Conservation (phyloP, 2,888 invertebrate genomes). For the Dorcus parallelipipedus region DNA sequence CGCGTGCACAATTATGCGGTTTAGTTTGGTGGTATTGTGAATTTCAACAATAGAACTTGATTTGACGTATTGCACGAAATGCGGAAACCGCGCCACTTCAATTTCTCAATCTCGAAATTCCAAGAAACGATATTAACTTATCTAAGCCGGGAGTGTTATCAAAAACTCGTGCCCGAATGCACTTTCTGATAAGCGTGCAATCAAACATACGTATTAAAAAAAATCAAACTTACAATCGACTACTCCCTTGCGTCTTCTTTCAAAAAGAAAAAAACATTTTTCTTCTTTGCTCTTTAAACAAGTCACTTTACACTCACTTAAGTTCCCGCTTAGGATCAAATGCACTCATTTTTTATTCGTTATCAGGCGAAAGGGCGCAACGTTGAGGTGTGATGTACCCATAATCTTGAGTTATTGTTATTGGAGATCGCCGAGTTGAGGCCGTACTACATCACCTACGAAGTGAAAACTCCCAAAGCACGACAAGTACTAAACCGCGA, state of each 20-base stretch:
- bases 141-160: too few relatives aligned
- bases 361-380: neutral
- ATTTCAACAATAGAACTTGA: too few relatives aligned
- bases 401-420: neutral
- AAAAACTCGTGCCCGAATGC: too few relatives aligned
- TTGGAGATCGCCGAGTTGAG: neutral
- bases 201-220: too few relatives aligned
- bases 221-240: too few relatives aligned
- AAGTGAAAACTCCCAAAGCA: slow-evolving; percentile 25
- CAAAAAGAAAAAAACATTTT: too few relatives aligned
- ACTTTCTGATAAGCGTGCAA: too few relatives aligned
- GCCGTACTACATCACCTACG: slow-evolving; percentile 4
- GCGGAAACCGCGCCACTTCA: too few relatives aligned
- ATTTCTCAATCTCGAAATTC: too few relatives aligned
- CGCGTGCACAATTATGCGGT: slow-evolving; percentile 15
- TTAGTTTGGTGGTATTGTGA: neutral
- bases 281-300: neutral
- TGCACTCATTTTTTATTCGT: neutral
- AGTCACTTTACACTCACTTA: neutral
- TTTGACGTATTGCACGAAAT: too few relatives aligned
- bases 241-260: too few relatives aligned
- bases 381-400: neutral
- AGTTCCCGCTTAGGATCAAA: neutral
- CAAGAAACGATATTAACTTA: too few relatives aligned
- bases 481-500: slow-evolving; percentile 29